Base-by-base conservation (phyloP, 2,797 vertebrate species). In the Heliangelus exortis region DNA sequence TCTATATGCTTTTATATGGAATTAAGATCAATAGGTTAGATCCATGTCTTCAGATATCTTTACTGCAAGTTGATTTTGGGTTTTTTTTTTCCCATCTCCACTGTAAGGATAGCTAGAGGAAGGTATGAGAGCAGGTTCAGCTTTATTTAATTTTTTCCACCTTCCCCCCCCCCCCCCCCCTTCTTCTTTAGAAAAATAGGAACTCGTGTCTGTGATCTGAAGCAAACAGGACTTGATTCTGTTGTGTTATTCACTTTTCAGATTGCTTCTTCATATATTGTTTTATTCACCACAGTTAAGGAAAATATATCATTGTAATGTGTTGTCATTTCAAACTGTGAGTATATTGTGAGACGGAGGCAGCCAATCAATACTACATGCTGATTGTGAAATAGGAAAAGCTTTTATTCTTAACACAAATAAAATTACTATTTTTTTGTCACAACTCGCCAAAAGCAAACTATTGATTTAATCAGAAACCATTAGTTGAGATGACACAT, bases 121-220 rank as follows among this genome's bases (percentile, higher is more conserved):
- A 79, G 3, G 12, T 7, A 59, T 50, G 45, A 43, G 9, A 65
- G 2, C 7, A 36, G 2, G 6, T 80, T 68, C 17, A 41, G 4
- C 13, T 73, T 31, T 62, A 3, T 45, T 76, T 45, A 23, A 7
- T 33, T 61, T 69, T 77, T 57, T 11, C 11, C 26, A 15, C 6
- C 9, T 55, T 33, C 58, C 12, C 28, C 68, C 16, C 8, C 21
- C 3, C 58, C 12, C 28, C 68, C 16, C 8, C 21, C 3, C 7
- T 41, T 51, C 36, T 41, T 34, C 53, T 33, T 61, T 41, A 31
- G 25, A 58, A 74, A 87, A 83, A 54, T 21, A 45, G 3, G 28
- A 67, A 71, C 47, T 4, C 0, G 11, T 1, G 0, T 41, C 17
- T 66, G 11, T 14, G 7, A 2, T 76, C 26, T 72, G 54, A 88